Percentiles rank a stretch among this genome's conserved stretches.
Conservation (phyloP, 2,113 vertebrate genomes). For the Felis chaus region DNA sequence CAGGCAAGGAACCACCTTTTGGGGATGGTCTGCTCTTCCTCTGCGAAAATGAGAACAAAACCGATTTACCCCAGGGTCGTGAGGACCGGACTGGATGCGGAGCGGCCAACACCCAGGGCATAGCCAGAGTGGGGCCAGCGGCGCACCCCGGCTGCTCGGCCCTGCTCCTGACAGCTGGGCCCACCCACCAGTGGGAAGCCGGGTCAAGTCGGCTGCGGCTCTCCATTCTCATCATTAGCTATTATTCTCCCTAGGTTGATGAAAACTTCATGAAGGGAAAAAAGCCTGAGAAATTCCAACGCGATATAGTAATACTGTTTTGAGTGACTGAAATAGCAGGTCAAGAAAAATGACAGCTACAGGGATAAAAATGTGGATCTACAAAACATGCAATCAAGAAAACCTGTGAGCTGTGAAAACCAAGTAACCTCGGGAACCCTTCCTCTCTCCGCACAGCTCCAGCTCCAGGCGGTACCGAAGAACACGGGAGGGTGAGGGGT, state of each 20-base stretch:
- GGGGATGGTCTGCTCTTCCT: neutral
- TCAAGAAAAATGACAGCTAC: conserved; percentile 70
- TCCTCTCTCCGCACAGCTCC: neutral
- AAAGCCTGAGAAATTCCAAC: conserved; percentile 33
- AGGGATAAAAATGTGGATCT: conserved; percentile 73
- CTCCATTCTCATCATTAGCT: neutral
- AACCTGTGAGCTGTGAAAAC: conserved; percentile 70
- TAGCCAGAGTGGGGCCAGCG: neutral
- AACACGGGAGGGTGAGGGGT: neutral
- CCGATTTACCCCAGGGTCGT: too few species aligned
- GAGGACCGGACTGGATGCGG: neutral
- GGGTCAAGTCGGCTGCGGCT: accelerated
- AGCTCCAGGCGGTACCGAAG: neutral
- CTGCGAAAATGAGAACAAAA: neutral
- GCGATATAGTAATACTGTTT: conserved; percentile 33
- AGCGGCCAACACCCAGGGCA: accelerated
- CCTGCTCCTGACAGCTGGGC: too few species aligned
- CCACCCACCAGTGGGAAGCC: accelerated
- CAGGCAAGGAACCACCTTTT: neutral
- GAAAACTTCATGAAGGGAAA: conserved; percentile 38
- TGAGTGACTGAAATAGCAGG: conserved; percentile 68
- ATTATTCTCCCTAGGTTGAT: neutral
- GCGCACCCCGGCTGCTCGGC: accelerated
- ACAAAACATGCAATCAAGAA: conserved; percentile 70
- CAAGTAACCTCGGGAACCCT: conserved; percentile 41